phyloP scores from a whole-genome alignment of 2,113 vertebrate species.

The Neomonachus schauinslandi region DNA sequence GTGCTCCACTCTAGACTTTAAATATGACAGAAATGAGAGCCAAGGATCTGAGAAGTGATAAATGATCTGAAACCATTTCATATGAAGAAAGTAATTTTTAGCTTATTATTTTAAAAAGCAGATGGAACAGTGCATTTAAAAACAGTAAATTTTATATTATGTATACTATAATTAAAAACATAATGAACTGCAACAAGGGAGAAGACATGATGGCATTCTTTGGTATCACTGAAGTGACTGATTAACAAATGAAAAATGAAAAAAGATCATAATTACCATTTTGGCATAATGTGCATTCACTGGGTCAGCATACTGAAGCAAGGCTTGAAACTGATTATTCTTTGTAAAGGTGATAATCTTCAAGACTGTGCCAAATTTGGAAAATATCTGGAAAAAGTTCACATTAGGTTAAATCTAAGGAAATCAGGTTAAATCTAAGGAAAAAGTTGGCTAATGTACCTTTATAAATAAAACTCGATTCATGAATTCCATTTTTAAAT shows the following conservation, averaged over 20 bases:
- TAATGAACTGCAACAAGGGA: not conserved
- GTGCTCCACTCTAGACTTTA: constrained; percentile 21
- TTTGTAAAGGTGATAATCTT: constrained; percentile 93
- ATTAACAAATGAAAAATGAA: constrained; percentile 1
- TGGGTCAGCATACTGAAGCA: constrained; percentile 91
- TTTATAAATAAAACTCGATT: constrained; percentile 43
- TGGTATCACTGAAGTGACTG: not conserved
- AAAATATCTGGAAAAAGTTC: constrained; percentile 89
- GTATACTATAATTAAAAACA: not conserved
- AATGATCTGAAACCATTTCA: constrained; percentile 36
- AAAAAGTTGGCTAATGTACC: not conserved
- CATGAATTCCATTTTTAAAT: constrained; percentile 49
- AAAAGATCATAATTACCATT: constrained; percentile 86
- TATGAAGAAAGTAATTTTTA: constrained; percentile 31
- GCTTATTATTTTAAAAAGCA: constrained; percentile 17
- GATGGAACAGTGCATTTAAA: not conserved
- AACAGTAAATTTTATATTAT: not conserved
- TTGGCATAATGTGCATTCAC: constrained; percentile 90
- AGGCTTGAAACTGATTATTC: constrained; percentile 90
- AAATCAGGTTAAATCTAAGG: constrained; percentile 43
- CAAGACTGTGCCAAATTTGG: constrained; percentile 90
- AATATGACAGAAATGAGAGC: not conserved
- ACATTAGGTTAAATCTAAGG: constrained; percentile 47
- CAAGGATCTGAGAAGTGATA: not conserved
- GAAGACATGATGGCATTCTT: not conserved